Evolutionary conservation across 2,888 invertebrate genomes (phyloP), one percentile per base, ranked within the genome.

Genomic region (Dasysyrphus tricinctus): DNA sequence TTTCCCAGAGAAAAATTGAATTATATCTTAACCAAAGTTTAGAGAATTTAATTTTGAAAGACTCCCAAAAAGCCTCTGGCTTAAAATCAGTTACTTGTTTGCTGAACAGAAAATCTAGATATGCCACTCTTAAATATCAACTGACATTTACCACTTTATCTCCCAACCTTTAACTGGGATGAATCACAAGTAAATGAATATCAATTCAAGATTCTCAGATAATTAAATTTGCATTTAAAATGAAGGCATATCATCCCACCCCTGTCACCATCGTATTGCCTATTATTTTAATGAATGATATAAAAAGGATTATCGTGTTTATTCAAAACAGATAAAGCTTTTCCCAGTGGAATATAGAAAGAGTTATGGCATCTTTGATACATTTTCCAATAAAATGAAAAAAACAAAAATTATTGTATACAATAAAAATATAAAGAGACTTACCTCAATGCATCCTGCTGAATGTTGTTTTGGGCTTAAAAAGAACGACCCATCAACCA

Each of bases 401-500:
- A 54, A 63, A 8, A 32, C 7, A 12, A 47, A 19, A 65, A 39
- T 12, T n/a, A 12, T 3, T 3, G 3, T 14, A 5, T 5, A 47
- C 16, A 49, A n/a, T n/a, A n/a, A n/a, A n/a, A n/a, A n/a, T n/a
- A n/a, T n/a, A 49, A 14, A 19, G 3, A n/a, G 34, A 91, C 93
- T 94, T 93, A 97, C 97, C 96, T 97, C 97, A 89, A 97, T 96
- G 91, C 97, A 97, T 90, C 95, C 95, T 91, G 95, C 95, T 90
- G 96, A 96, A 92, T 98, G 98, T 91, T 98, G 97, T 88, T 97
- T 95, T 42, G 99, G 98, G 90, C 98, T 98, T 85, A 99, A 94
- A 94, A 99, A 99, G 94, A 99, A 98, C 44, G 98, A 98, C 78
- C 99, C 99, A 92, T 99, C 99, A 57, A 99, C 96, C 89, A 99